Evolutionary conservation across 2,888 invertebrate genomes (phyloP).

Genomic region (Diarsia brunnea): DNA sequence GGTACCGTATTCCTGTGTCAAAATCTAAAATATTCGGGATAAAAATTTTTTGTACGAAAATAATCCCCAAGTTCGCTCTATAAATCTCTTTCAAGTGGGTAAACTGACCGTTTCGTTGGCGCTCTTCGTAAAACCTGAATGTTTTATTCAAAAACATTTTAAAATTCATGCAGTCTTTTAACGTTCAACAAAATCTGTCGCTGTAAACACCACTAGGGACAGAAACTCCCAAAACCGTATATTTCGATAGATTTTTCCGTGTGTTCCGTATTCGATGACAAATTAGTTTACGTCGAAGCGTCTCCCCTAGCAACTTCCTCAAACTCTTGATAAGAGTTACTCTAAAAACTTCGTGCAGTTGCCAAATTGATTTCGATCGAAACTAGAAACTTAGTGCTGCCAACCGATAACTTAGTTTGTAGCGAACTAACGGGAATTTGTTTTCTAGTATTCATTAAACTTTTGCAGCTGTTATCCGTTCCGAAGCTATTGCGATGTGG

Average conservation of each 20-base stretch:
- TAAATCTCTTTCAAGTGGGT: neutral
- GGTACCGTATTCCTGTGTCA: neutral
- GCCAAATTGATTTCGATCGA: slow-evolving; percentile 82
- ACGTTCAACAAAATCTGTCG: slow-evolving; percentile 5
- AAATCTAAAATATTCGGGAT: neutral
- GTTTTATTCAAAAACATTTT: neutral
- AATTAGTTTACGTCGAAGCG: slow-evolving; percentile 63
- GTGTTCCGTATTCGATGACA: slow-evolving; percentile 61
- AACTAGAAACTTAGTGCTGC: slow-evolving; percentile 74
- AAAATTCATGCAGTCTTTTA: neutral
- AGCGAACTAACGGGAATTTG: slow-evolving; percentile 68
- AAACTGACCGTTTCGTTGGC: neutral
- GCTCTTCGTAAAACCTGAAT: neutral
- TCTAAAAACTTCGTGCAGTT: slow-evolving; percentile 77
- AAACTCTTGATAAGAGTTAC: slow-evolving; percentile 66
- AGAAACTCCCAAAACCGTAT: slow-evolving; percentile 9
- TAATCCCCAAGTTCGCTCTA: neutral
- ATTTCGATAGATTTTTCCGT: slow-evolving; percentile 54
- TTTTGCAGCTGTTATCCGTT: slow-evolving; percentile 58
- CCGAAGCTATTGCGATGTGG: slow-evolving; percentile 41
- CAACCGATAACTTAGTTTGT: slow-evolving; percentile 76
- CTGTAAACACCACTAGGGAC: slow-evolving; percentile 3
- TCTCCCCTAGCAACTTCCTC: slow-evolving; percentile 51
- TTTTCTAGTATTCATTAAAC: slow-evolving; percentile 70
- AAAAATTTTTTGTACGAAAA: neutral